A percentile compares a stretch with the other conserved stretches of the same genome.
phyloP scores from a whole-genome alignment of 2,113 vertebrate species.

The Cryptomyrus ogoouensis region DNA sequence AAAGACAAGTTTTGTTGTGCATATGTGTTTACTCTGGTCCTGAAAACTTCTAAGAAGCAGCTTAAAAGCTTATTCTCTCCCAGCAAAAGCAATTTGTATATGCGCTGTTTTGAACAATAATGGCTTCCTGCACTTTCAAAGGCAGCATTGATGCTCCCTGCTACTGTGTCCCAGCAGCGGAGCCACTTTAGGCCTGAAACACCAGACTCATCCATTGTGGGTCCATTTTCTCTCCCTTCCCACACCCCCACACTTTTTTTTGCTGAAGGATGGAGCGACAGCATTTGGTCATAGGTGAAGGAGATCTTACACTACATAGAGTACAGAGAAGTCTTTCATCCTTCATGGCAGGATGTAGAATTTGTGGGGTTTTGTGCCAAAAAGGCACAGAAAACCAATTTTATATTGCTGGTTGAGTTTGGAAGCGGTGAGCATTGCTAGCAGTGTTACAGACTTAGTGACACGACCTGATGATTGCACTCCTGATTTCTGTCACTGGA shows the following conservation, averaged over 20 bases:
- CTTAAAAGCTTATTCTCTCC: constrained; percentile 9
- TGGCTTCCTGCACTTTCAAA: constrained; percentile 4
- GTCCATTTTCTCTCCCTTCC: neutral
- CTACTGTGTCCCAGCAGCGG: neutral
- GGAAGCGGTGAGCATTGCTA: neutral
- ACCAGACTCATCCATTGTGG: neutral
- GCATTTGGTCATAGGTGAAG: neutral
- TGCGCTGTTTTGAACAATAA: neutral
- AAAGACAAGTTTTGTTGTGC: neutral
- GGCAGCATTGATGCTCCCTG: neutral
- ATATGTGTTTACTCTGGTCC: neutral
- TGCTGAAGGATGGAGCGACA: neutral
- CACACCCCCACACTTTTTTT: neutral
- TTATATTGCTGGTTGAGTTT: neutral
- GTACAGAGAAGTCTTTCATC: neutral
- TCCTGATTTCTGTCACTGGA: neutral
- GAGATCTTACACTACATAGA: neutral
- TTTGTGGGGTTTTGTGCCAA: neutral
- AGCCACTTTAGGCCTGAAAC: neutral
- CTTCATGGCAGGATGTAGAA: neutral
- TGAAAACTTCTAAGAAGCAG: neutral
- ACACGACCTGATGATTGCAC: neutral
- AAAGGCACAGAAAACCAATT: neutral
- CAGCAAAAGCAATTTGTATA: constrained; percentile 3
- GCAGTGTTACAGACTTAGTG: neutral